Conservation (phyloP, 2,797 vertebrate genomes). For the Aulostomus chinensis region DNA sequence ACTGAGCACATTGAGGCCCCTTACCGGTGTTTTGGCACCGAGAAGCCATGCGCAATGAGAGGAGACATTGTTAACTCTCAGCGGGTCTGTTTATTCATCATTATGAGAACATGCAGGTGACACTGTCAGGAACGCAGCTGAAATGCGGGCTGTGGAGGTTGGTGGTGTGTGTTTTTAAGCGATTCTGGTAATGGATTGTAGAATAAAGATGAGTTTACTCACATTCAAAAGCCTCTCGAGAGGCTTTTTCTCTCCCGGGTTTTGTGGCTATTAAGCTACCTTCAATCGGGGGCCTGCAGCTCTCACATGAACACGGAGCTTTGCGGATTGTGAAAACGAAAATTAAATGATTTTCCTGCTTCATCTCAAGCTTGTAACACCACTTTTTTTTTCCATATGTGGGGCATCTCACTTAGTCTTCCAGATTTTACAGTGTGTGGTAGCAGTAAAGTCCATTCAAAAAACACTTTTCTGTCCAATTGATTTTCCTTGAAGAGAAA, state of each 20-base stretch:
- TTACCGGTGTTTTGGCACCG: slow-evolving; percentile 31
- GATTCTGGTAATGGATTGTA: slow-evolving; percentile 38
- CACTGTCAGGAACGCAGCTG: slow-evolving; percentile 1
- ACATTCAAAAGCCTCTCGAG: slow-evolving; percentile 30
- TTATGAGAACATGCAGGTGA: slow-evolving; percentile 51
- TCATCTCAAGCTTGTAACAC: slow-evolving; percentile 25
- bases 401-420: no score
- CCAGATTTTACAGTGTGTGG: neutral
- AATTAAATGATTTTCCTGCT: slow-evolving; percentile 6
- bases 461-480: no score
- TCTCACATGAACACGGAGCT: neutral
- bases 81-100: slow-evolving; percentile 50
- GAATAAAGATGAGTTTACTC: slow-evolving; percentile 48
- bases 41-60: slow-evolving; percentile 25
- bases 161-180: slow-evolving; percentile 6
- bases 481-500: slow-evolving; percentile 24
- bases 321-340: slow-evolving; percentile 15
- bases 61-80: slow-evolving; percentile 34
- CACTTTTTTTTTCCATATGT: no score
- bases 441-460: no score
- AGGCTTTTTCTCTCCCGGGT: slow-evolving; percentile 1
- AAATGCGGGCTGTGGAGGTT: slow-evolving; percentile 13
- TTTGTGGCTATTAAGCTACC: no score
- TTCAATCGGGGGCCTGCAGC: slow-evolving; percentile 16
- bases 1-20: slow-evolving; percentile 41